Evolutionary conservation across 1,140 invertebrate genomes (phyloP).

Genomic region (Nasonia vitripennis): DNA sequence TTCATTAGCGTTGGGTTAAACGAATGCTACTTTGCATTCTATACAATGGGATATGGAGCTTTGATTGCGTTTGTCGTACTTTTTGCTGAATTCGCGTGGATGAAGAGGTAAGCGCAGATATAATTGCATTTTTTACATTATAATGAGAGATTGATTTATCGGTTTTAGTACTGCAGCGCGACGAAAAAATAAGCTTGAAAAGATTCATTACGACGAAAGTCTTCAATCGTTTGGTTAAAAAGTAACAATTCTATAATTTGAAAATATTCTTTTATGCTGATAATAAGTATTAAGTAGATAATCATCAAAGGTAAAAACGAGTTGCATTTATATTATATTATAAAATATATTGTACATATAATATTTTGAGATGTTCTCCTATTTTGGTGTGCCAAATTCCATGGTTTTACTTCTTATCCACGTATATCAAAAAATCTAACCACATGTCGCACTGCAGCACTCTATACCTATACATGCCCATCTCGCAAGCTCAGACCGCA

Average conservation of each 20-base stretch:
- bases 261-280: background rate
- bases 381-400: no score
- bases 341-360: background rate
- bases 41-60: slow-evolving; percentile 62
- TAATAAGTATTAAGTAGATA: background rate
- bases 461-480: background rate
- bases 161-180: background rate
- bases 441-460: background rate
- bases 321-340: background rate
- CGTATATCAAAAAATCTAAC: background rate
- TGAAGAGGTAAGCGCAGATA: slow-evolving; percentile 11
- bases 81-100: slow-evolving; percentile 53
- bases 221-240: background rate
- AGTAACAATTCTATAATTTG: background rate
- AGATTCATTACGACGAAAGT: background rate
- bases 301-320: background rate
- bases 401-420: background rate
- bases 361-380: background rate
- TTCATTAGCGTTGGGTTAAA: slow-evolving; percentile 78
- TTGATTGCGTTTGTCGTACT: slow-evolving; percentile 49
- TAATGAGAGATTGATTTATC: background rate
- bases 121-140: background rate
- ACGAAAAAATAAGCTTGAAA: background rate
- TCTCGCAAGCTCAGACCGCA: background rate
- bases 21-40: slow-evolving; percentile 74